phyloP scores from a whole-genome alignment of 2,113 vertebrate genomes.

The Caranx melampygus region DNA sequence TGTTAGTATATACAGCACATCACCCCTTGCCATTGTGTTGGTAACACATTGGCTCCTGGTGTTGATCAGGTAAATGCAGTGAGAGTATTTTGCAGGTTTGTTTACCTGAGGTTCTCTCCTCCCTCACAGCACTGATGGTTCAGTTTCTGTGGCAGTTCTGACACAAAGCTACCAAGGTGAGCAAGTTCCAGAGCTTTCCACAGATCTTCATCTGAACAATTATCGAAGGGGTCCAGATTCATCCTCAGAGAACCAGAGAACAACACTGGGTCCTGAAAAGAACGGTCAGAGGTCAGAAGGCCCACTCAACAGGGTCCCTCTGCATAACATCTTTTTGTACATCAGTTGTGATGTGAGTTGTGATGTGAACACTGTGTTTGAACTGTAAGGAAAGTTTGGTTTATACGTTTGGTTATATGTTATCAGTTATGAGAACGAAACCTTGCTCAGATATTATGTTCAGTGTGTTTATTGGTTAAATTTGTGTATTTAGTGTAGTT shows the following conservation, averaged over 20 bases:
- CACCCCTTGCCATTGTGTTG: not conserved
- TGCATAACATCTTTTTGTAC: not conserved
- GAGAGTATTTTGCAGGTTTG: not conserved
- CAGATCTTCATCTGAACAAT: constrained; percentile 87
- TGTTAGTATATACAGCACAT: no score
- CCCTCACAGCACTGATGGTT: constrained; percentile 84
- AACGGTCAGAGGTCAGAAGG: not conserved
- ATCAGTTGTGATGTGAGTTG: no score
- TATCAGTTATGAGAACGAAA: no score
- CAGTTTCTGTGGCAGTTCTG: constrained; percentile 84
- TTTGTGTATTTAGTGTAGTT: no score
- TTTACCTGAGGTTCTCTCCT: constrained; percentile 89
- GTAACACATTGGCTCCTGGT: not conserved
- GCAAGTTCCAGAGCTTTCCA: constrained; percentile 88
- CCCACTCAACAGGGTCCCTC: not conserved
- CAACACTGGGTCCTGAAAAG: constrained; percentile 88
- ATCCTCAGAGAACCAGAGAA: constrained; percentile 93
- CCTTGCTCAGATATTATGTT: no score
- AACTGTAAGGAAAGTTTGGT: no score
- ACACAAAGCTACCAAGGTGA: constrained; percentile 85
- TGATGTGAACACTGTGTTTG: no score
- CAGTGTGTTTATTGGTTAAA: no score
- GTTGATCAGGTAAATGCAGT: not conserved
- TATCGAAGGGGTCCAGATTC: constrained; percentile 92
- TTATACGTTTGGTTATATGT: no score